Base-by-base conservation (phyloP, 2,797 vertebrate species). In the Silurus lanzhouensis region DNA sequence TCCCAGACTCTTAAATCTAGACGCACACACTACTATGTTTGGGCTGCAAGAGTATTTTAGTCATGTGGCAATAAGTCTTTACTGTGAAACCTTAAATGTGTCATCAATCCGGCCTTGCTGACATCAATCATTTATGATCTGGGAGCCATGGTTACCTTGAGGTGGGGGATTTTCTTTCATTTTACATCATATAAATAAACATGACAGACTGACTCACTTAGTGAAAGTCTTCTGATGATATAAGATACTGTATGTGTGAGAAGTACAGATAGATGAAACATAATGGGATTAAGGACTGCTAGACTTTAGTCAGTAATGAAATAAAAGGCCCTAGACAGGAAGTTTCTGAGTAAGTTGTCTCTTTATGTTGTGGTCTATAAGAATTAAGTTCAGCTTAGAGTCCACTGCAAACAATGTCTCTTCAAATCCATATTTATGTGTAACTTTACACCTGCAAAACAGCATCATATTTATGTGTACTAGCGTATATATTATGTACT, bases 111-210 rank as follows among this genome's bases (percentile, higher is more conserved):
- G 15, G n/a, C 19, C 71, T 76, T 72, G 25, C 78, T 64, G 58
- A 85, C 84, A 85, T 85, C 67, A 83, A 61, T 80, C 58, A 5
- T 70, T 67, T 76, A 76, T 58, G 61, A 74, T 77, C 60, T 61
- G 15, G 70, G 57, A 87, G 66, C 52, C 38, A 81, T 84, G 78
- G 85, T 76, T 84, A 71, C 25, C 78, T 83, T 86, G 82, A 88
- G 84, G 89, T 68, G 70, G 89, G 89, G 87, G 76, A 78, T 81
- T 86, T 89, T 88, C 79, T 90, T 89, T 89, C 82, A 84, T 58
- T 84, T 86, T 84, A 87, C 85, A 70, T 74, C 14, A 17, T 55
- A 79, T 74, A 71, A 38, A 52, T 82, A 68, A 83, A 66, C 77
- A 86, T 10, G 75, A 31, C n/a, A 66, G 67, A 44, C 75, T 86